Conservation (phyloP, 2,888 invertebrate genomes). For the Arrhopalites spinosus region DNA sequence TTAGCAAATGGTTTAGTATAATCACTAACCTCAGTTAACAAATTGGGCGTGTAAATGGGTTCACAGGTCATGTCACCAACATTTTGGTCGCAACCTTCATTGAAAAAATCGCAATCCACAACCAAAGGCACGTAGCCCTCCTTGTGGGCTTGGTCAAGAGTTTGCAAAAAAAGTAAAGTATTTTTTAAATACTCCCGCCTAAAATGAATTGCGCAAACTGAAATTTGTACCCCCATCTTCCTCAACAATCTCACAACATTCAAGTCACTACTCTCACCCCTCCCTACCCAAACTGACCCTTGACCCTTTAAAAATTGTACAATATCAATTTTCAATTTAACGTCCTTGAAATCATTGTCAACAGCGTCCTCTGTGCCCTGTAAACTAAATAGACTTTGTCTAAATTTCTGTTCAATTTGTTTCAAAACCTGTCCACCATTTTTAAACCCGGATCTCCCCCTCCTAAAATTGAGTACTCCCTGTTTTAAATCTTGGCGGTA, state of each 20-base stretch:
- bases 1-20: too few relatives aligned
- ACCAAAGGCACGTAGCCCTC: not conserved
- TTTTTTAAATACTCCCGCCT: not conserved
- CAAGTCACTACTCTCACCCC: not conserved
- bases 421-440: not conserved
- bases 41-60: too few relatives aligned
- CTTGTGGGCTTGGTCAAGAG: not conserved
- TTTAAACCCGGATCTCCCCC: too few relatives aligned
- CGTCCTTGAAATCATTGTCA: not conserved
- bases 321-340: not conserved
- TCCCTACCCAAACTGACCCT: not conserved
- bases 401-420: not conserved
- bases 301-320: not conserved
- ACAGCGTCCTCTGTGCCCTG: not conserved
- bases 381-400: not conserved
- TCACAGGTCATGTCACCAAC: too few relatives aligned
- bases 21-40: too few relatives aligned
- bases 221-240: not conserved
- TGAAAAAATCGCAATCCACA: not conserved
- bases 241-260: not conserved
- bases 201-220: not conserved
- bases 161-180: not conserved
- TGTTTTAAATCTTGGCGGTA: not conserved
- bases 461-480: too few relatives aligned
- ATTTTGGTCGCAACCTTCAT: not conserved